A percentile compares a stretch with the other conserved stretches of the same genome.
phyloP scores from a whole-genome alignment of 2,797 vertebrate genomes.

The Gallinago nigripennis region DNA sequence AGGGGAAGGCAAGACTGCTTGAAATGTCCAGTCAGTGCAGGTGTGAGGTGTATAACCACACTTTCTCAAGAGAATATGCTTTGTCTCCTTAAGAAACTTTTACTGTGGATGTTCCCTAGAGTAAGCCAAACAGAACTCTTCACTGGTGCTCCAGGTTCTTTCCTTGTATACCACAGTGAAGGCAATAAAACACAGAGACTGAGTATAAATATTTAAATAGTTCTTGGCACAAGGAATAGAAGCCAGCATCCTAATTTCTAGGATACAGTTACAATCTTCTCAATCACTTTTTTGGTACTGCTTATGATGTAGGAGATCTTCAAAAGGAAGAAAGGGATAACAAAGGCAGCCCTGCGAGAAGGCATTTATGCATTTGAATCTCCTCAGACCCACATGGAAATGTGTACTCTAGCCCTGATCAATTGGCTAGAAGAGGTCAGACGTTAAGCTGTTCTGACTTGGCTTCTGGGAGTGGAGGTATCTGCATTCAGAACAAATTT shows the following conservation, averaged over 20 bases:
- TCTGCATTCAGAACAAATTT: not conserved
- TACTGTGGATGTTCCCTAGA: not conserved
- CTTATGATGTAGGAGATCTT: not conserved
- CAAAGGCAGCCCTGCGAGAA: not conserved
- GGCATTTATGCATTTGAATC: not conserved
- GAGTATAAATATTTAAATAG: not conserved
- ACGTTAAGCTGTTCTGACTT: not conserved
- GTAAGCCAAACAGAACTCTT: not conserved
- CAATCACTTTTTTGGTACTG: not conserved
- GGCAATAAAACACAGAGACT: not conserved
- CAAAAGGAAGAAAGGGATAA: not conserved
- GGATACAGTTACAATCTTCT: not conserved
- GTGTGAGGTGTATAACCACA: not conserved
- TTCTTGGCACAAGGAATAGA: not conserved
- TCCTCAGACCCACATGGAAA: fast-evolving
- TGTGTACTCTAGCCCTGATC: not conserved
- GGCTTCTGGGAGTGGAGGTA: not conserved
- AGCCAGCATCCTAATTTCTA: not conserved
- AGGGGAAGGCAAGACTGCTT: not conserved
- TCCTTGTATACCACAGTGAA: not conserved
- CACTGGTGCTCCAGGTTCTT: not conserved
- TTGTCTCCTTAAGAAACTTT: not conserved
- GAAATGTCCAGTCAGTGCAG: not conserved
- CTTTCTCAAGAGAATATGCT: not conserved
- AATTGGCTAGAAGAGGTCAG: not conserved